Percentiles rank a stretch among this genome's conserved stretches.
Evolutionary conservation across 2,888 invertebrate species (phyloP).

Genomic region (Eupithecia abbreviata): DNA sequence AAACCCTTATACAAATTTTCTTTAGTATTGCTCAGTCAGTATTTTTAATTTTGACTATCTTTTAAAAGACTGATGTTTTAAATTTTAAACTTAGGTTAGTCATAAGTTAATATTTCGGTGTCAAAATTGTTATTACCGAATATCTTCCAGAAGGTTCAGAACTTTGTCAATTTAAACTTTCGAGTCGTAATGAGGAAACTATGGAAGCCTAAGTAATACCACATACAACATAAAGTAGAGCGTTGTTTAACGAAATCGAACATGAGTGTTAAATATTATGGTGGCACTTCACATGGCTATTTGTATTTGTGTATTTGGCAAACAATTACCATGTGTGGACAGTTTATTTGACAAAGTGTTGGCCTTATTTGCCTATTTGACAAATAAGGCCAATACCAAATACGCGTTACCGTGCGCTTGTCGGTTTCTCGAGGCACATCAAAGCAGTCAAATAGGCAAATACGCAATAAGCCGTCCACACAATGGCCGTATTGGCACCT

Average conservation of each 20-base stretch:
- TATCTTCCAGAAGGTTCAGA: conserved; percentile 36
- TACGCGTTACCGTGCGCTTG: too few relatives aligned
- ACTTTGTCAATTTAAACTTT: conserved; percentile 43
- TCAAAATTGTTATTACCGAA: conserved; percentile 51
- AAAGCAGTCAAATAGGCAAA: too few relatives aligned
- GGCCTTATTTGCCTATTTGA: too few relatives aligned
- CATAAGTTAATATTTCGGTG: conserved; percentile 49
- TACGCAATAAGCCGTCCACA: too few relatives aligned
- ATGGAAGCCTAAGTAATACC: neutral
- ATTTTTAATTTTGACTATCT: conserved; percentile 47
- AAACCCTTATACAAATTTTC: neutral
- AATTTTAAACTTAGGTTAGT: conserved; percentile 48
- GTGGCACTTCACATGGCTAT: too few relatives aligned
- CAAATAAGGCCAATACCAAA: too few relatives aligned
- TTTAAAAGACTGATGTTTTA: conserved; percentile 76
- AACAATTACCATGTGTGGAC: too few relatives aligned
- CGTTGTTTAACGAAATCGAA: neutral
- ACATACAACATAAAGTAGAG: neutral
- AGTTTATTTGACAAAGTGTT: too few relatives aligned
- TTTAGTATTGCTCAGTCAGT: conserved; percentile 22
- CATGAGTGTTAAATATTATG: neutral
- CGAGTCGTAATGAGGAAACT: conserved; percentile 14
- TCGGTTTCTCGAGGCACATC: too few relatives aligned
- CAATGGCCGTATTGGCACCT: too few relatives aligned
- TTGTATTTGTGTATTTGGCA: too few relatives aligned